Evolutionary conservation across 2,113 vertebrate genomes (phyloP).

Genomic region (Ceratotherium simum): DNA sequence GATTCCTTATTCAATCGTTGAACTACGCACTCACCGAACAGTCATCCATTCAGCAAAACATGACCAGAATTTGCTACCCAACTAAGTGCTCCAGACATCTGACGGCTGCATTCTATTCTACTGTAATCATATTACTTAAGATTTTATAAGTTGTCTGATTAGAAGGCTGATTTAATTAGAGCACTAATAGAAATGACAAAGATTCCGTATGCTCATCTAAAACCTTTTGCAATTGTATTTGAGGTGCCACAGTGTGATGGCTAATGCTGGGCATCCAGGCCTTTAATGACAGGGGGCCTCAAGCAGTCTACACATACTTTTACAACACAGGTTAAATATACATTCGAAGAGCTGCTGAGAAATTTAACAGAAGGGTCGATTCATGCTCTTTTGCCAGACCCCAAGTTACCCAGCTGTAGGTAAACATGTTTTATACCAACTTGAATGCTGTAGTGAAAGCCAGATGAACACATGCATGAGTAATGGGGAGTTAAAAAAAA

Average conservation of each 20-base stretch:
- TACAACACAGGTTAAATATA: not conserved
- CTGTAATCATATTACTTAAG: constrained; percentile 60
- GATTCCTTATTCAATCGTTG: not conserved
- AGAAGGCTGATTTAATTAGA: constrained; percentile 55
- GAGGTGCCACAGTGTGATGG: not conserved
- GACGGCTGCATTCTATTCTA: not conserved
- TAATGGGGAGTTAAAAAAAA: not conserved
- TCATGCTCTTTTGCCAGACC: constrained; percentile 1
- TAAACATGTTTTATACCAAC: not conserved
- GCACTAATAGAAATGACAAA: constrained; percentile 61
- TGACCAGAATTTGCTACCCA: constrained; percentile 3
- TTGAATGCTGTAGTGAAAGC: not conserved
- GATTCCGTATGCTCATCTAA: not conserved
- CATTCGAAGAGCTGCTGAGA: not conserved
- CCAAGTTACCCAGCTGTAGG: not conserved
- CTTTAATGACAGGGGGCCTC: constrained; percentile 5
- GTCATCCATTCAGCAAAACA: not conserved
- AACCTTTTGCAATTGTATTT: not conserved
- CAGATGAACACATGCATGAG: not conserved
- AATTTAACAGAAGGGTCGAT: not conserved
- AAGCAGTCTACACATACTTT: not conserved
- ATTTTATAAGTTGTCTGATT: constrained; percentile 60
- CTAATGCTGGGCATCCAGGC: not conserved
- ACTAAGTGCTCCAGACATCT: not conserved
- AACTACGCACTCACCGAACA: not conserved